phyloP scores from a whole-genome alignment of 2,888 invertebrate species.

The Acleris laterana region DNA sequence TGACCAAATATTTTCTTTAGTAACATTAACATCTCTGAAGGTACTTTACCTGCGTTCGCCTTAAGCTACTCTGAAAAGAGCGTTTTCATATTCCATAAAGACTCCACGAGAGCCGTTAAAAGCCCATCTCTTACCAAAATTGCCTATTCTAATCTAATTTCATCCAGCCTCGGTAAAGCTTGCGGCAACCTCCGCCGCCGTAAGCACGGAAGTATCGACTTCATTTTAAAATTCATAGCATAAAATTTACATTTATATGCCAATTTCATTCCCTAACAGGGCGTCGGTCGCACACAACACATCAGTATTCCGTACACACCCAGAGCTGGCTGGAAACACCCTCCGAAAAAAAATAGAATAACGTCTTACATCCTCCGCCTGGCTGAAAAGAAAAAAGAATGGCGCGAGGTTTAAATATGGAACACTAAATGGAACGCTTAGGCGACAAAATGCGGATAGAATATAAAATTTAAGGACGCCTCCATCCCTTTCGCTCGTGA shows the following conservation, averaged over 20 bases:
- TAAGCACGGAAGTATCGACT: slow-evolving; percentile 81
- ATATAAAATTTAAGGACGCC: slow-evolving; percentile 81
- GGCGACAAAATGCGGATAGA: slow-evolving; percentile 85
- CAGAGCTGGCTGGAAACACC: slow-evolving; percentile 62
- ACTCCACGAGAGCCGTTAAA: slow-evolving; percentile 58
- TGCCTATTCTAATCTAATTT: slow-evolving; percentile 78
- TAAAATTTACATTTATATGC: slow-evolving; percentile 85
- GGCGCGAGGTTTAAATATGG: slow-evolving; percentile 82
- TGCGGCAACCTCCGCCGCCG: slow-evolving; percentile 67
- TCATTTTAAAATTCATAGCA: slow-evolving; percentile 85
- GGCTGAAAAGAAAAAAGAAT: slow-evolving; percentile 74
- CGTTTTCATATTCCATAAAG: slow-evolving; percentile 41
- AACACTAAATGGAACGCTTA: slow-evolving; percentile 85
- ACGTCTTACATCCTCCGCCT: slow-evolving; percentile 73
- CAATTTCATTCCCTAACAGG: slow-evolving; percentile 83
- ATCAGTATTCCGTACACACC: slow-evolving; percentile 81
- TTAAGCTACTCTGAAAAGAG: slow-evolving; percentile 18
- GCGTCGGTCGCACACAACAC: slow-evolving; percentile 81
- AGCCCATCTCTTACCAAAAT: slow-evolving; percentile 68
- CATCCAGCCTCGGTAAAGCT: slow-evolving; percentile 71
- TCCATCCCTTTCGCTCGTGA: slow-evolving; percentile 62
- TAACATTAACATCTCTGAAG: background rate
- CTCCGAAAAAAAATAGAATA: slow-evolving; percentile 71
- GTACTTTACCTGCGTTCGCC: background rate
- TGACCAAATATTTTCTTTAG: background rate